Percentiles rank a stretch among this genome's conserved stretches.
Conservation (phyloP, 2,113 vertebrate species). For the Cyrtonyx montezumae region DNA sequence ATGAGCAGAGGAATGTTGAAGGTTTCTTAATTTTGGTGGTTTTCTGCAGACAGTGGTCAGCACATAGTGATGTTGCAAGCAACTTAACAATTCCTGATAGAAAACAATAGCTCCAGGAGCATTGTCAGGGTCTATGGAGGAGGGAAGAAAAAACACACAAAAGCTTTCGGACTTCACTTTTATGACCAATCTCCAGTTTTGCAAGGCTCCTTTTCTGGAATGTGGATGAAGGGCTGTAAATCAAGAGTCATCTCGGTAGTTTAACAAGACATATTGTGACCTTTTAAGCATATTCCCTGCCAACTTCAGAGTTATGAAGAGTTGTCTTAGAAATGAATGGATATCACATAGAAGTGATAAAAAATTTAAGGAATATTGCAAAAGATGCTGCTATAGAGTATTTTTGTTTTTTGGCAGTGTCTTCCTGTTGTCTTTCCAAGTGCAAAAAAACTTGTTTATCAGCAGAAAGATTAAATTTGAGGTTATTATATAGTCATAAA, state of each 20-base stretch:
- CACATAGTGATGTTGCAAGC: background rate
- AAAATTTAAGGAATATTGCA: background rate
- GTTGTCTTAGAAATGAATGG: background rate
- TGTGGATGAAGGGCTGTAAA: background rate
- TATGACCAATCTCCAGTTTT: background rate
- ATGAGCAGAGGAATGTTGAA: background rate
- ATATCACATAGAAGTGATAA: background rate
- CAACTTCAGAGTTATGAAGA: background rate
- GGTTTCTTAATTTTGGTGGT: background rate
- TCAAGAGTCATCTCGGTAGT: background rate
- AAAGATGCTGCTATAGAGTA: background rate
- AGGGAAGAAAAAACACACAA: background rate
- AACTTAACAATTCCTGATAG: background rate
- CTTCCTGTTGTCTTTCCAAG: background rate
- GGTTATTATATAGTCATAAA: constrained; percentile 12
- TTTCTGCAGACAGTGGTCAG: background rate
- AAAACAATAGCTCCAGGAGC: background rate
- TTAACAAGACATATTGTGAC: background rate
- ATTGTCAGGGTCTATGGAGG: background rate
- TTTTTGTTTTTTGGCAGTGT: background rate
- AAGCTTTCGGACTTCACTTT: background rate
- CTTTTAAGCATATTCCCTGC: background rate
- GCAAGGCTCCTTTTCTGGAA: background rate
- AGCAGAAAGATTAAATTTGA: background rate
- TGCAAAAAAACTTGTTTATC: background rate